Evolutionary conservation across 53 echinoderm and acorn worm genomes (phyloP), one percentile per base, ranked within the genome.

Genomic region (Astropecten irregularis): DNA sequence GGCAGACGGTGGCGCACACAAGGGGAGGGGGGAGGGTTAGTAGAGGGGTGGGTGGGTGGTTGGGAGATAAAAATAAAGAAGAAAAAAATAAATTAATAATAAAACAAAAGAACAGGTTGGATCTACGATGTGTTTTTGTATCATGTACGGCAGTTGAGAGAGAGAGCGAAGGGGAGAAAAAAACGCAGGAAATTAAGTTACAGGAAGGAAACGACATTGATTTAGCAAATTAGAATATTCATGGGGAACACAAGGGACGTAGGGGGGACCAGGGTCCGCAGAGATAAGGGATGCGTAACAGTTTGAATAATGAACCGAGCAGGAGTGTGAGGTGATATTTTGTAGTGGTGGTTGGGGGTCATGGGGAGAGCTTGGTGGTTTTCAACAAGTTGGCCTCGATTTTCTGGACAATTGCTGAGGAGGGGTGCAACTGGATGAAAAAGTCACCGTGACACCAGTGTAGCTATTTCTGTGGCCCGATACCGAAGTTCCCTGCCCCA

Each of bases 141-240:
- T n/a, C n/a, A n/a, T n/a, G n/a, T n/a, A n/a, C n/a, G n/a, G n/a
- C n/a, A n/a, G n/a, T n/a, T n/a, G n/a, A n/a, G n/a, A 42, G 11
- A 8, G 11, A 11, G 66, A 35, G 36, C 16, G 36, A 21, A 37
- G 21, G 11, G 36, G 4, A 66, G 25, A 55, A 53, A 74, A 40
- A 74, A 74, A 74, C 30, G 32, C 79, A 79, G 79, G 79, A 79
- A 79, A 79, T 79, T 79, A 48, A 79, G 79, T 79, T 79, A 79
- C 61, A 48, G 79, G 79, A 79, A 79, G 79, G 79, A 79, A 79
- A 32, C 31, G 79, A 46, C 46, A 47, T 31, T 79, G 79, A 79
- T 79, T n/a, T 79, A 42, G 61, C 44, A 46, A 60, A 61, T 79
- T 44, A 28, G 79, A 60, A 79, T 79, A 79, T 79, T 79, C 79